A percentile compares a stretch with the other conserved stretches of the same genome.
Conservation (phyloP, 2,113 vertebrate species). For the Perca fluviatilis region DNA sequence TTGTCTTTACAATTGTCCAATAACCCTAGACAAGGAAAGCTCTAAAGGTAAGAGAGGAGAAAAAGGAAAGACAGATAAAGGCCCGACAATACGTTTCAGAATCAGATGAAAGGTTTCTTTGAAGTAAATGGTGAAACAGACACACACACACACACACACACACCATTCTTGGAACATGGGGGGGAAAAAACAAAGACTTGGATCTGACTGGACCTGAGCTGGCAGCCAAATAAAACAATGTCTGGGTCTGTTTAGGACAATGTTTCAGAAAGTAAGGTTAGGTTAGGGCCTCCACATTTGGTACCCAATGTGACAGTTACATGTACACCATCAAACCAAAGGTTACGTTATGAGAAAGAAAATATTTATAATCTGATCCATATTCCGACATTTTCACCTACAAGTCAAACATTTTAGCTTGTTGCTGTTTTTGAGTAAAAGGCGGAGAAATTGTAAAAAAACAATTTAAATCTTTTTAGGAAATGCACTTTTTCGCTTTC, state of each 20-base stretch:
- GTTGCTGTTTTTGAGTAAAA: neutral
- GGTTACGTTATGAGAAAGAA: neutral
- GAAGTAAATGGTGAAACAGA: slow-evolving; percentile 48
- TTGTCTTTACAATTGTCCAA: neutral
- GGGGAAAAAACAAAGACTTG: slow-evolving; percentile 51
- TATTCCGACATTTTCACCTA: neutral
- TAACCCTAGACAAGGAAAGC: neutral
- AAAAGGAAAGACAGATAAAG: neutral
- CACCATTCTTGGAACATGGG: slow-evolving; percentile 24
- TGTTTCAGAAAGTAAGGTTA: slow-evolving; percentile 23
- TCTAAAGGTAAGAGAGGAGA: neutral
- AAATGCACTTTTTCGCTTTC: neutral
- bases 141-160: neutral
- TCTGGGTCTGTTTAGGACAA: slow-evolving; percentile 60
- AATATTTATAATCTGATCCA: neutral
- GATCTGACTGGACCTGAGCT: slow-evolving; percentile 45
- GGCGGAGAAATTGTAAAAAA: neutral
- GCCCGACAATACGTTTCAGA: slow-evolving; percentile 25
- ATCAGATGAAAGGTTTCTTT: slow-evolving; percentile 56
- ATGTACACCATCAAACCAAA: neutral
- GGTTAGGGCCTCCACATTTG: neutral
- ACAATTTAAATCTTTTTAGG: neutral
- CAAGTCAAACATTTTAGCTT: neutral
- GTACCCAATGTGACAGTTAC: neutral
- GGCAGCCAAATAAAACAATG: slow-evolving; percentile 69